phyloP scores from a whole-genome alignment of 2,888 invertebrate species.

The Synanthedon tipuliformis region DNA sequence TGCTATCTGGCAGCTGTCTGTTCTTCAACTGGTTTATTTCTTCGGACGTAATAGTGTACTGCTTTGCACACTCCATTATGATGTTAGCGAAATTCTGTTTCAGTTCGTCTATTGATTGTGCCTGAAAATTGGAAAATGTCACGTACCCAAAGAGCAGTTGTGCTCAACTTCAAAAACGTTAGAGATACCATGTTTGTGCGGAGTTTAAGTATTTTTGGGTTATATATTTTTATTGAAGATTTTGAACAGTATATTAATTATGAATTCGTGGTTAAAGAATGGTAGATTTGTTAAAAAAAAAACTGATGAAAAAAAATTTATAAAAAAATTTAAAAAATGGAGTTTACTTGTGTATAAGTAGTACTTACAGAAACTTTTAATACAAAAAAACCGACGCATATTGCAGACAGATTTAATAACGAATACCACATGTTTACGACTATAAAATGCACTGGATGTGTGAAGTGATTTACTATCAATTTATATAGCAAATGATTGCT shows the following conservation, averaged over 20 bases:
- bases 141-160: too few species aligned
- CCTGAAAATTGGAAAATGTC: conserved; percentile 10
- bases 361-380: neutral
- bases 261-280: too few species aligned
- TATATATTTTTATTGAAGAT: too few species aligned
- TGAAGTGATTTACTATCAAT: conserved; percentile 2
- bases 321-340: neutral
- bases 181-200: too few species aligned
- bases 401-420: neutral
- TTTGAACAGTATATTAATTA: too few species aligned
- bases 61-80: conserved; percentile 27
- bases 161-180: too few species aligned
- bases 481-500: conserved; percentile 12
- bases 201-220: too few species aligned
- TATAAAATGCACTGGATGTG: neutral
- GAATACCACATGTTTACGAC: neutral
- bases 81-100: conserved; percentile 26
- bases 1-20: conserved; percentile 31
- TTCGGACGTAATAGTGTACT: conserved; percentile 19
- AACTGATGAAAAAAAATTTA: too few species aligned
- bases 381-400: neutral
- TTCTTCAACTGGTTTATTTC: conserved; percentile 29
- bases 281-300: too few species aligned
- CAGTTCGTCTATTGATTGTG: conserved; percentile 20
- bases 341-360: neutral